Conservation (phyloP, 2,888 invertebrate species). For the Shargacucullia verbasci region DNA sequence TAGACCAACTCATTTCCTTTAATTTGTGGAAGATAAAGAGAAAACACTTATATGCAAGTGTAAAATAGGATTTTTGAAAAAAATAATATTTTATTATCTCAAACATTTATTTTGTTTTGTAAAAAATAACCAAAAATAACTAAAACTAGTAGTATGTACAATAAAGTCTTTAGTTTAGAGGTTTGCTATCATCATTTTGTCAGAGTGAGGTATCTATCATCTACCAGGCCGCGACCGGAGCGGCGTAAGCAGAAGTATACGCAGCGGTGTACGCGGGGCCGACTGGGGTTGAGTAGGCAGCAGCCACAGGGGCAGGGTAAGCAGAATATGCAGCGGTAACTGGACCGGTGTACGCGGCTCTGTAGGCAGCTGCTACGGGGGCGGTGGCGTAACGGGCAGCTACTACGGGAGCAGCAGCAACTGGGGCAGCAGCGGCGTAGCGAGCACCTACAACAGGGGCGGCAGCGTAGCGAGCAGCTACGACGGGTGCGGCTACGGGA, state of each 20-base stretch:
- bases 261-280: conserved; percentile 50
- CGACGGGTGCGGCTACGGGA: conserved; percentile 51
- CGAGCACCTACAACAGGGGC: conserved; percentile 54
- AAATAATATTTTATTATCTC: conserved; percentile 13
- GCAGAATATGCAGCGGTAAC: conserved; percentile 56
- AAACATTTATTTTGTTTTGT: conserved; percentile 56
- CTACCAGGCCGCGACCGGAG: conserved; percentile 35
- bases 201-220: conserved; percentile 4
- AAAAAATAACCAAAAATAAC: conserved; percentile 66
- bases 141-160: conserved; percentile 75
- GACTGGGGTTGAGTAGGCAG: conserved; percentile 55
- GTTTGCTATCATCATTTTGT: conserved; percentile 66
- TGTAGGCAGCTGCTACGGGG: conserved; percentile 50
- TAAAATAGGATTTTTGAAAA: no score
- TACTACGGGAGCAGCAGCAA: conserved; percentile 55
- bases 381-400: conserved; percentile 51
- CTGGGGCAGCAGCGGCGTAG: conserved; percentile 51
- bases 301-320: conserved; percentile 42
- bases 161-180: conserved; percentile 87
- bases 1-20: no score
- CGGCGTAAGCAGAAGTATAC: conserved; percentile 55
- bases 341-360: conserved; percentile 53
- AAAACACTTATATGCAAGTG: no score
- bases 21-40: no score
- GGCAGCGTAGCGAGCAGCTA: conserved; percentile 54